A percentile compares a stretch with the other conserved stretches of the same genome.
Evolutionary conservation across 2,888 invertebrate species (phyloP).

Genomic region (Ennomos quercinarius): DNA sequence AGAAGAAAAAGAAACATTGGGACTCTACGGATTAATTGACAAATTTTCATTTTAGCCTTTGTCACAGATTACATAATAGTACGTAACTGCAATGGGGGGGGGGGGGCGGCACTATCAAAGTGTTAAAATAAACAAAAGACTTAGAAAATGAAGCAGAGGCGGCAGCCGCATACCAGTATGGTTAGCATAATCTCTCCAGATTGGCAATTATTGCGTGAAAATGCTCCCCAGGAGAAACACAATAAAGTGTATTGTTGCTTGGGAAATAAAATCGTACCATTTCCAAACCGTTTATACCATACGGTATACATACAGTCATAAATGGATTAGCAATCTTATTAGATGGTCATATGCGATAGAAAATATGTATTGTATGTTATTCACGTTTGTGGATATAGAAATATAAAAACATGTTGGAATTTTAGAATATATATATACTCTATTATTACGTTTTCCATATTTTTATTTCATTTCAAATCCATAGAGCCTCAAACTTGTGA

Average conservation of each 20-base stretch:
- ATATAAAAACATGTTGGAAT: background rate
- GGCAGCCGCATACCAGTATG: background rate
- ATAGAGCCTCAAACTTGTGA: too few species aligned
- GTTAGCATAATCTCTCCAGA: conserved; percentile 15
- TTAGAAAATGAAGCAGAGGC: background rate
- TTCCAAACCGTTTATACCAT: conserved; percentile 9
- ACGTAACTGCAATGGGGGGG: too few species aligned
- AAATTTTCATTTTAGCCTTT: too few species aligned
- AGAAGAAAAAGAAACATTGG: too few species aligned
- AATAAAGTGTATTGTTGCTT: conserved; percentile 15
- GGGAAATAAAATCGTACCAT: conserved; percentile 10
- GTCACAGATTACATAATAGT: too few species aligned
- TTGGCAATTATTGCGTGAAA: conserved; percentile 22
- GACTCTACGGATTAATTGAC: too few species aligned
- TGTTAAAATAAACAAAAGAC: too few species aligned
- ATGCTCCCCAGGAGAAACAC: conserved; percentile 9
- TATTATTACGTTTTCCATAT: too few species aligned
- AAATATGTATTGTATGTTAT: conserved; percentile 14
- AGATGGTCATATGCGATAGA: conserved; percentile 11
- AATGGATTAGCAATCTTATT: conserved; percentile 26
- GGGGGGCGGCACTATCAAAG: too few species aligned
- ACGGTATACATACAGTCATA: conserved; percentile 15
- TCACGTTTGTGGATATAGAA: conserved; percentile 7
- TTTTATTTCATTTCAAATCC: too few species aligned
- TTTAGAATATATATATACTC: too few species aligned